These are phyloP conservation scores for Dynastes grantii DNA, from an alignment of 2,888 invertebrate species.

Conservation along the genomic window DNA sequence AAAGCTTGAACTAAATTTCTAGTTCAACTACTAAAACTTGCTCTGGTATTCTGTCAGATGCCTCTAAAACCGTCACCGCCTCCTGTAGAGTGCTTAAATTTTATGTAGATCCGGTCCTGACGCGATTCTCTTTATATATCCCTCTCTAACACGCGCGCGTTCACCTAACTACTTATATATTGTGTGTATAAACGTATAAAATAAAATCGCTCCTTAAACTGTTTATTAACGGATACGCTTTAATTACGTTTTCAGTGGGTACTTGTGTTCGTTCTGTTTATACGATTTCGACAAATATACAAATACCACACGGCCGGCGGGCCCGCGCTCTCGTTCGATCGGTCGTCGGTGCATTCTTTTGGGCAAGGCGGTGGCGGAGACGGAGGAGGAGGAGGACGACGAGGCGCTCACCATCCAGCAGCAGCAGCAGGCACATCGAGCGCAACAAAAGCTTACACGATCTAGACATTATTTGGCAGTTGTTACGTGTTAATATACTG, in stretches of 20 bases:
- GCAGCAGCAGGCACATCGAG: constrained; percentile 7
- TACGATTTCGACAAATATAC: constrained; percentile 43
- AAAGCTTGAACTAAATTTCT: too few species aligned
- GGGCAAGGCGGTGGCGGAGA: not conserved
- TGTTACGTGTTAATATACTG: constrained; percentile 45
- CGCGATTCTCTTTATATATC: constrained; percentile 9
- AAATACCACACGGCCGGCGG: constrained; percentile 42
- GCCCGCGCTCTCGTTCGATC: not conserved
- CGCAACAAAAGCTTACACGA: constrained; percentile 33
- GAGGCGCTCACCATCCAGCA: constrained; percentile 4
- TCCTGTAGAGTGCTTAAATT: not conserved
- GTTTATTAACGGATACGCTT: constrained; percentile 41
- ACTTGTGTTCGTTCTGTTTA: constrained; percentile 43
- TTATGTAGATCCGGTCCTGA: constrained; percentile 7
- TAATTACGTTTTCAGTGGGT: constrained; percentile 46
- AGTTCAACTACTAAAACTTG: too few species aligned
- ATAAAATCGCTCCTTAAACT: constrained; percentile 44
- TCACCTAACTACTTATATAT: constrained; percentile 20
- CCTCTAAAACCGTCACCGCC: too few species aligned
- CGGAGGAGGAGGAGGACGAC: too few species aligned
- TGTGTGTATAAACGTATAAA: constrained; percentile 36
- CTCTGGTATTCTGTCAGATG: too few species aligned
- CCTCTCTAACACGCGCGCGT: not conserved
- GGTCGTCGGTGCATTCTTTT: constrained; percentile 35
- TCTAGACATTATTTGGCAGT: constrained; percentile 45